Base-by-base conservation (phyloP, 2,888 invertebrate species). In the Sminthurides aquaticus region DNA sequence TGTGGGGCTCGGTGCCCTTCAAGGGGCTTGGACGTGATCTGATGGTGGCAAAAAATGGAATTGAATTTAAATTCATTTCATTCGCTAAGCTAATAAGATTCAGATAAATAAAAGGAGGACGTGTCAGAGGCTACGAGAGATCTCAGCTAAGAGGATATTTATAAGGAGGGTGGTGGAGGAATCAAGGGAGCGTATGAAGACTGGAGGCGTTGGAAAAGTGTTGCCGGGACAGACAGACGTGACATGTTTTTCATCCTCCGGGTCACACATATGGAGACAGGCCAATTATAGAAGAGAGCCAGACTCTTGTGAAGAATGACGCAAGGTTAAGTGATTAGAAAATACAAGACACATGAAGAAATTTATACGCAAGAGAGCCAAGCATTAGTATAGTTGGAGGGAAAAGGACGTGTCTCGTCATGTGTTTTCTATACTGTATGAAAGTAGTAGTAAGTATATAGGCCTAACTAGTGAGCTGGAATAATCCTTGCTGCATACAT, bases 251-350 rank as follows among this genome's bases (percentile, higher is more conserved):
- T 52, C 52, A 52, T 52, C 11, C 52, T 20, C 8, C 11, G 5
- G 20, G 15, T 52, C 20, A 20, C 11, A 20, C 52, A 52, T 43
- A 18, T 43, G 52, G 52, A 8, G 15, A 52, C 8, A 20, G 52
- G 22, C 52, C 52, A 52, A 52, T 52, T 52, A 52, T 52, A 22
- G 52, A 18, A 18, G 52, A 20, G 8, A 5, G 52, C n/a, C n/a
- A 52, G 52, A 18, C 20, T 5, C 43, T 34, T 5, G 52, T 52
- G 22, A 43, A 43, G 43, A 43, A 43, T 52, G 52, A 52, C 52
- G 52, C 20, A 52, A 52, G 52, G 52, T 52, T 52, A 52, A 52
- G 52, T 52, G 52, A 52, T 52, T 52, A 52, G 52, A 52, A 52
- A 52, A 22, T 52, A 18, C 52, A 52, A 52, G 52, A 8, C 11